Evolutionary conservation across 2,797 vertebrate genomes (phyloP).

Genomic region (Chelon auratus): DNA sequence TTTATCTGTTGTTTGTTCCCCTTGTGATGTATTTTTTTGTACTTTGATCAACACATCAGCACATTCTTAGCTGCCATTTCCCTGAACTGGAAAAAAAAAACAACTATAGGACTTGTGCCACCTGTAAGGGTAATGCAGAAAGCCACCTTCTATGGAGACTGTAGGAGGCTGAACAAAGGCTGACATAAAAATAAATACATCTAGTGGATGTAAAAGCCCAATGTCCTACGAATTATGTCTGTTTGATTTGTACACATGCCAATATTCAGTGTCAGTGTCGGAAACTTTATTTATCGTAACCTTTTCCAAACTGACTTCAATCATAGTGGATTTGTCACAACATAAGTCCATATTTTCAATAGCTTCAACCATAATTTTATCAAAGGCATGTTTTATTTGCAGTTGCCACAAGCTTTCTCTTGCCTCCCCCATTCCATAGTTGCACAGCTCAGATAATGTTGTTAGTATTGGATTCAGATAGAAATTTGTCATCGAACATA

Average conservation of each 20-base stretch:
- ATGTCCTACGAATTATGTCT: not conserved
- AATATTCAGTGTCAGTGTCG: not conserved
- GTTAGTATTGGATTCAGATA: not conserved
- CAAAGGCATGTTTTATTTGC: not conserved
- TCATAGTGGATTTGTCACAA: not conserved
- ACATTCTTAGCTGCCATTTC: conserved; percentile 15
- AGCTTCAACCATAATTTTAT: not conserved
- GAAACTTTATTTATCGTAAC: not conserved
- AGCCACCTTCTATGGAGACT: not conserved
- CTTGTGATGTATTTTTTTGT: conserved; percentile 32
- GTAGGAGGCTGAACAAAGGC: not conserved
- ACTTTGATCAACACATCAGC: conserved; percentile 16
- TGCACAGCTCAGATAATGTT: not conserved
- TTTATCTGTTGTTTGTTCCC: conserved; percentile 41
- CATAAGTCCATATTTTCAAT: not conserved
- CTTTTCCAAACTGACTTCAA: not conserved
- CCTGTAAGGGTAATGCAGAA: not conserved
- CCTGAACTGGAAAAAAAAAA: conserved; percentile 17
- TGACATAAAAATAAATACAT: not conserved
- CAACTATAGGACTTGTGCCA: not conserved
- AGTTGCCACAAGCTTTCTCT: not conserved
- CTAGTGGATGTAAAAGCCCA: not conserved
- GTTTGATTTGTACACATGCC: not conserved
- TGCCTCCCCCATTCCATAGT: not conserved
- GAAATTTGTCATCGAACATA: not conserved